Conservation (phyloP, 2,888 invertebrate species). For the Lysandra coridon region DNA sequence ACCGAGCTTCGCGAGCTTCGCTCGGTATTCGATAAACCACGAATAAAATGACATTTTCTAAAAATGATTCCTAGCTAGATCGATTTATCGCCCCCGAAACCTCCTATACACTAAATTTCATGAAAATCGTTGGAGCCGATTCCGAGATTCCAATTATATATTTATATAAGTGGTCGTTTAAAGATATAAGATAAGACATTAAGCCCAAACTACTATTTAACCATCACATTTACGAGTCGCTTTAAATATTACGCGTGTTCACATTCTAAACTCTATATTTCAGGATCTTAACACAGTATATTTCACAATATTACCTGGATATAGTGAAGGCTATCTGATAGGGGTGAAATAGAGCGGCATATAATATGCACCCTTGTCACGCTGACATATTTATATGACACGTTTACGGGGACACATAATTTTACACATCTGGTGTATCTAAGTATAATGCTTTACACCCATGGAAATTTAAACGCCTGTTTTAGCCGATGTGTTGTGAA, state of each 20-base stretch:
- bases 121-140: too few relatives aligned
- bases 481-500: background rate
- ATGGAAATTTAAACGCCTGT: background rate
- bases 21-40: too few relatives aligned
- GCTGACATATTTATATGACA: slow-evolving; percentile 38
- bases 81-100: too few relatives aligned
- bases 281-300: background rate
- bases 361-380: slow-evolving; percentile 47
- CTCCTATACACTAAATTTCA: too few relatives aligned
- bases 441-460: background rate
- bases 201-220: too few relatives aligned
- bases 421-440: slow-evolving; percentile 36
- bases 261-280: background rate
- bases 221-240: too few relatives aligned
- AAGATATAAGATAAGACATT: too few relatives aligned
- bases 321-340: slow-evolving; percentile 37
- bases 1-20: too few relatives aligned
- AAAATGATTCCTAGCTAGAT: too few relatives aligned
- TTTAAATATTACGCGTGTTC: background rate
- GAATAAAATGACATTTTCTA: too few relatives aligned
- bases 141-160: too few relatives aligned
- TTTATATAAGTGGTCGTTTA: too few relatives aligned
- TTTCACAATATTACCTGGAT: slow-evolving; percentile 19
- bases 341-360: slow-evolving; percentile 38
- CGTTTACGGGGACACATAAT: slow-evolving; percentile 44